These are phyloP conservation scores for Drosophila aldrichi DNA, from an alignment of 2,888 invertebrate genomes.

Conservation along the genomic window DNA sequence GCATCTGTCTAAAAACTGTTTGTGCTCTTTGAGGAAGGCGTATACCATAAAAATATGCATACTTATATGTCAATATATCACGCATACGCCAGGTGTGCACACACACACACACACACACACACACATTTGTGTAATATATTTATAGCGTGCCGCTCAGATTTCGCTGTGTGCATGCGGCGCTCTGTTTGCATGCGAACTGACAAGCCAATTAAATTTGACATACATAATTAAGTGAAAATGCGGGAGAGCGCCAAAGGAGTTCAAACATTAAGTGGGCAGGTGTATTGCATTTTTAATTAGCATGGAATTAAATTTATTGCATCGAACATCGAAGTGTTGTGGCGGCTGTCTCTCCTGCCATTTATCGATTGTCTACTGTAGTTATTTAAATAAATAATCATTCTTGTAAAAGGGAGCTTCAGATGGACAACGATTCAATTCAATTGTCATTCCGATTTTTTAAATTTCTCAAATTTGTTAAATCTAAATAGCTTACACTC, in stretches of 20 bases:
- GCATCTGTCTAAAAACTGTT: constrained; percentile 33
- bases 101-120: constrained; percentile 16
- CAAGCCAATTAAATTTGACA: constrained; percentile 80
- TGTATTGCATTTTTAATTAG: constrained; percentile 70
- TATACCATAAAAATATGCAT: constrained; percentile 22
- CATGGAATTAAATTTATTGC: constrained; percentile 42
- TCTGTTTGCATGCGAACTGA: constrained; percentile 53
- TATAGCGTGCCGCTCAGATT: constrained; percentile 55
- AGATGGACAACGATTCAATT: too few species aligned
- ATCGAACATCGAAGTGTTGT: constrained; percentile 16
- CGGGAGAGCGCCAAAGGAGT: constrained; percentile 39
- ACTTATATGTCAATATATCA: constrained; percentile 26
- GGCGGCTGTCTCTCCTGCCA: constrained; percentile 6
- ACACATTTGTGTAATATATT: constrained; percentile 57
- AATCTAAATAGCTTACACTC: too few species aligned
- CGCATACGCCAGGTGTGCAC: constrained; percentile 64
- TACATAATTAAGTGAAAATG: constrained; percentile 68
- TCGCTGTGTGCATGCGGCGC: constrained; percentile 12
- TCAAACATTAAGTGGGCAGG: constrained; percentile 53
- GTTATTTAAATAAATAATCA: constrained; percentile 15
- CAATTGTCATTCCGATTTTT: neutral
- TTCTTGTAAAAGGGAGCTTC: neutral
- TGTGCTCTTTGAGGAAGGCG: constrained; percentile 26
- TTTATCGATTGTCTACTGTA: constrained; percentile 19
- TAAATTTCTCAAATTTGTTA: too few species aligned